Conservation (phyloP, 2,797 vertebrate species). For the Sphaeramia orbicularis region DNA sequence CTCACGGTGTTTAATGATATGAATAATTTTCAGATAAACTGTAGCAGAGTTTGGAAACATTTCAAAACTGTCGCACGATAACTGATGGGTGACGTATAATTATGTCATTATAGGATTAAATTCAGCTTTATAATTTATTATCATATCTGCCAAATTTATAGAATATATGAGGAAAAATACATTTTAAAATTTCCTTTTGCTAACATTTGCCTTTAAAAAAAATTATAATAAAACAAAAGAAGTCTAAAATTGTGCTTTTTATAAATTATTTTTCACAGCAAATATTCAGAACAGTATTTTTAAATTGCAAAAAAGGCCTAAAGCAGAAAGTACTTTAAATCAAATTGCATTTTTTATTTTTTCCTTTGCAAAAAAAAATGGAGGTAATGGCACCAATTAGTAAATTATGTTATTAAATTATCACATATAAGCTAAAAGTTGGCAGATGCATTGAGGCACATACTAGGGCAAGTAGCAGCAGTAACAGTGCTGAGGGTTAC, state of each 20-base stretch:
- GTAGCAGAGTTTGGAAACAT: conserved; percentile 5
- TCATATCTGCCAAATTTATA: not conserved
- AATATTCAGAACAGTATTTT: conserved; percentile 6
- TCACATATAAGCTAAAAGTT: conserved; percentile 43
- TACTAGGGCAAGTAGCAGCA: conserved; percentile 8
- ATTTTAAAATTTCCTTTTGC: conserved; percentile 8
- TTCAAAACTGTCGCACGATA: not conserved
- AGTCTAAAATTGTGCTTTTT: not conserved
- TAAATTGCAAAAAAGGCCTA: not conserved
- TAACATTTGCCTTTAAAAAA: conserved; percentile 2
- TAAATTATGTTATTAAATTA: conserved; percentile 52
- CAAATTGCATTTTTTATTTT: not conserved
- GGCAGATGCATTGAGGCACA: conserved; percentile 42
- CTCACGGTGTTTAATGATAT: conserved; percentile 1
- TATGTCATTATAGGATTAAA: conserved; percentile 8
- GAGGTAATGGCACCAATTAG: conserved; percentile 27
- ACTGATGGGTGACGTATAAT: conserved; percentile 10
- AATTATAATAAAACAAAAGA: conserved; percentile 12
- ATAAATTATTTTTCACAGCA: not conserved
- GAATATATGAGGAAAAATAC: conserved; percentile 1
- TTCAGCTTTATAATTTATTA: conserved; percentile 13
- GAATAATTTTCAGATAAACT: conserved; percentile 4
- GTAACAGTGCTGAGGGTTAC: conserved; percentile 38
- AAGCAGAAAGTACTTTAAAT: conserved; percentile 5
- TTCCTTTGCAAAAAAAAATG: conserved; percentile 5